A percentile compares a stretch with the other conserved stretches of the same genome.
Conservation (phyloP, 1,140 invertebrate genomes). For the Hypothenemus hampei region DNA sequence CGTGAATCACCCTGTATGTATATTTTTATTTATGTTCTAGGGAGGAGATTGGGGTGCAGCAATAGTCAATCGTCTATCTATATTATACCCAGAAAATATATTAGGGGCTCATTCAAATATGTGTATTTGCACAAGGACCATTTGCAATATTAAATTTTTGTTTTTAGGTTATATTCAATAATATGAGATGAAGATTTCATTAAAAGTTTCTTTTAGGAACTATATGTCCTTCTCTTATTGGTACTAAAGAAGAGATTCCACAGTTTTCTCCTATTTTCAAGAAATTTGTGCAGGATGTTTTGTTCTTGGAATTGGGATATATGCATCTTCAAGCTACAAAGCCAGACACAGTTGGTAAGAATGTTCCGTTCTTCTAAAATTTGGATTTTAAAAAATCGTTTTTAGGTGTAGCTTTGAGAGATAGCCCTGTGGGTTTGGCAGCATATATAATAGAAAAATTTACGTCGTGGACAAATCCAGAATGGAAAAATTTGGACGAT, state of each 20-base stretch:
- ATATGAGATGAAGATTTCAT: slow-evolving; percentile 26
- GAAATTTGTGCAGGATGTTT: slow-evolving; percentile 44
- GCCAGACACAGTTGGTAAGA: slow-evolving; percentile 81
- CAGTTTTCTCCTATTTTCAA: slow-evolving; percentile 59
- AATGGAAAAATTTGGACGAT: slow-evolving; percentile 55
- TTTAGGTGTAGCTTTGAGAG: slow-evolving; percentile 56
- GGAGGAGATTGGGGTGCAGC: slow-evolving; percentile 80
- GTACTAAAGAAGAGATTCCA: slow-evolving; percentile 51
- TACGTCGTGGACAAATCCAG: slow-evolving; percentile 65
- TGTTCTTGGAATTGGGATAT: slow-evolving; percentile 79
- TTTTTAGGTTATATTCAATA: slow-evolving; percentile 45
- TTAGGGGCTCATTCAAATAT: slow-evolving; percentile 65
- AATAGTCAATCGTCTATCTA: slow-evolving; percentile 57
- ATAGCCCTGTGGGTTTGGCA: slow-evolving; percentile 71
- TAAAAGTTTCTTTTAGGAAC: slow-evolving; percentile 50
- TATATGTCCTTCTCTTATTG: slow-evolving; percentile 52
- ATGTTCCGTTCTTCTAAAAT: background rate
- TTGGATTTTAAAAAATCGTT: slow-evolving; percentile 9
- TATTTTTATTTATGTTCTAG: slow-evolving; percentile 2
- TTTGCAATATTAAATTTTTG: slow-evolving; percentile 46
- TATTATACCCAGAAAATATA: slow-evolving; percentile 65
- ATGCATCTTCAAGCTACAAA: slow-evolving; percentile 83
- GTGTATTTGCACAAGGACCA: slow-evolving; percentile 47
- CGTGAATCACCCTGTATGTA: background rate
- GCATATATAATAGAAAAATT: slow-evolving; percentile 87